Evolutionary conservation across 2,888 invertebrate species (phyloP).

Genomic region (Polyommatus icarus): DNA sequence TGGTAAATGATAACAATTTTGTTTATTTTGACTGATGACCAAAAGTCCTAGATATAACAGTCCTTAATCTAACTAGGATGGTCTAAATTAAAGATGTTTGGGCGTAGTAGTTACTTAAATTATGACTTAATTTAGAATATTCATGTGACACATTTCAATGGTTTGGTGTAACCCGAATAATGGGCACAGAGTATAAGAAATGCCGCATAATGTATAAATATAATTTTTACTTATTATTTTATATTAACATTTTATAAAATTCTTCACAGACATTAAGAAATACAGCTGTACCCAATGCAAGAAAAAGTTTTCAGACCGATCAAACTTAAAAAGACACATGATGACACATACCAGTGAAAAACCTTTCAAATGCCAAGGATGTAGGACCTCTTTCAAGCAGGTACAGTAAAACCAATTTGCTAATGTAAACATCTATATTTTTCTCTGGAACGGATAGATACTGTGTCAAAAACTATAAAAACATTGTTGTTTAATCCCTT

Average conservation of each 20-base stretch:
- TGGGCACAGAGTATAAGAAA: background rate
- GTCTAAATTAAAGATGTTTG: no score
- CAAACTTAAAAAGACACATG: constrained; percentile 66
- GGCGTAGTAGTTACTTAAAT: no score
- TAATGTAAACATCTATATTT: background rate
- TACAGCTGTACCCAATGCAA: constrained; percentile 54
- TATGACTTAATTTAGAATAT: no score
- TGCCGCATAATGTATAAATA: background rate
- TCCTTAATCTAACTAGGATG: no score
- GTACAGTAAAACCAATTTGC: constrained; percentile 41
- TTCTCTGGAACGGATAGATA: no score
- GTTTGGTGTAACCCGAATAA: background rate
- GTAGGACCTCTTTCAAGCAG: constrained; percentile 63
- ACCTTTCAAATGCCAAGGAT: constrained; percentile 60
- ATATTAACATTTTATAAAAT: background rate
- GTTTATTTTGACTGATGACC: background rate
- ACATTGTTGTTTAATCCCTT: no score
- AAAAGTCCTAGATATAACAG: no score
- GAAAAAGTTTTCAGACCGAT: constrained; percentile 59
- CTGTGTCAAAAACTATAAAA: background rate
- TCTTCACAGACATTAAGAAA: constrained; percentile 51
- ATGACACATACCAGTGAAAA: constrained; percentile 57
- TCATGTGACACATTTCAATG: background rate
- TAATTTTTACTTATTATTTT: background rate
- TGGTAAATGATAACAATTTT: constrained; percentile 50